These are phyloP conservation scores for Sebastiscus tertius DNA, from an alignment of 2,797 vertebrate genomes.

Conservation along the genomic window DNA sequence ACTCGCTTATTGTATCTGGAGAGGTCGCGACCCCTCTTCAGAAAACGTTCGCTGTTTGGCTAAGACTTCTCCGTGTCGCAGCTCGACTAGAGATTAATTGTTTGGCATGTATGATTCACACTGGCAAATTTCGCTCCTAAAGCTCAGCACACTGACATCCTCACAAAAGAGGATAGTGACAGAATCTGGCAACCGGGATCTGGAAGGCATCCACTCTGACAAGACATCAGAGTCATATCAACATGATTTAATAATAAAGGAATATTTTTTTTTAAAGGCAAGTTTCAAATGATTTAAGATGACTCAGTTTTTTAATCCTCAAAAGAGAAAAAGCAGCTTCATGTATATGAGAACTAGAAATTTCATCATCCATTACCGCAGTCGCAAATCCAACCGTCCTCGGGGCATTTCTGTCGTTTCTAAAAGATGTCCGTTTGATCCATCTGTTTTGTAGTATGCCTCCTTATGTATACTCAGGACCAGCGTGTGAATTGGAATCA, in stretches of 20 bases:
- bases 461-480: constrained; percentile 23
- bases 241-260: constrained; percentile 47
- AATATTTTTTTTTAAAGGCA: constrained; percentile 17
- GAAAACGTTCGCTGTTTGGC: constrained; percentile 60
- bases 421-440: constrained; percentile 45
- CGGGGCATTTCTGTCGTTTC: constrained; percentile 35
- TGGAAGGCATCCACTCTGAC: constrained; percentile 55
- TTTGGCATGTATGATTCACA: constrained; percentile 64
- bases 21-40: constrained; percentile 72
- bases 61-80: constrained; percentile 48
- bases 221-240: constrained; percentile 53
- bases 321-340: constrained; percentile 5
- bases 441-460: constrained; percentile 27
- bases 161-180: constrained; percentile 61
- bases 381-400: constrained; percentile 44
- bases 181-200: constrained; percentile 65
- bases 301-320: constrained; percentile 61
- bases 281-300: constrained; percentile 46
- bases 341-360: constrained; percentile 4
- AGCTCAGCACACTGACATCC: constrained; percentile 59
- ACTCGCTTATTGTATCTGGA: constrained; percentile 67
- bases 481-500: constrained; percentile 52
- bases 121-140: constrained; percentile 56
- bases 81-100: constrained; percentile 57
- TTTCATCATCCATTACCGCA: constrained; percentile 48